Evolutionary conservation across 2,888 invertebrate genomes (phyloP).

Genomic region (Euspilapteryx auroguttella): DNA sequence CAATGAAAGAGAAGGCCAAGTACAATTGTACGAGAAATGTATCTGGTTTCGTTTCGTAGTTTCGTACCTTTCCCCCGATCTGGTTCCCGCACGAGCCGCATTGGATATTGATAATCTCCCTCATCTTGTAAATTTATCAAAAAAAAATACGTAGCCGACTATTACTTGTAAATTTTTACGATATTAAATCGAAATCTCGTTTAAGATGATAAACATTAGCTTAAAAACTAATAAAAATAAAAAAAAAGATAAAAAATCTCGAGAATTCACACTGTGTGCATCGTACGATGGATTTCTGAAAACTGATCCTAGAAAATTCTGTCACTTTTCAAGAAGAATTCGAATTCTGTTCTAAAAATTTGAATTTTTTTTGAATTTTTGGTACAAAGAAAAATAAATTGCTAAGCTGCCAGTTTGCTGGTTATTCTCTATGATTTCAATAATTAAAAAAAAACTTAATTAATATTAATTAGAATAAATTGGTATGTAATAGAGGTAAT

Average conservation of each 20-base stretch:
- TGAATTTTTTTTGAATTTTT: constrained; percentile 22
- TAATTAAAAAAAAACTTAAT: too few relatives aligned
- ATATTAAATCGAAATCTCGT: constrained; percentile 19
- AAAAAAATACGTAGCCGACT: too few relatives aligned
- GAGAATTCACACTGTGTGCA: constrained; percentile 32
- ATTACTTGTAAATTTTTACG: too few relatives aligned
- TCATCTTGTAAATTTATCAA: constrained; percentile 62
- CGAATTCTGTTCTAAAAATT: constrained; percentile 9
- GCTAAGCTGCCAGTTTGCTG: too few relatives aligned
- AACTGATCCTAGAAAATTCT: constrained; percentile 15
- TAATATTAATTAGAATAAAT: too few relatives aligned
- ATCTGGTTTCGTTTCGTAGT: constrained; percentile 1
- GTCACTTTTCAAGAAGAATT: constrained; percentile 1
- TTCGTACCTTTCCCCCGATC: constrained; percentile 59
- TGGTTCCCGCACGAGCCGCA: constrained; percentile 73
- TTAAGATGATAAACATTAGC: constrained; percentile 46
- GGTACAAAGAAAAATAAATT: constrained; percentile 12
- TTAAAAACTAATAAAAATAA: constrained; percentile 36
- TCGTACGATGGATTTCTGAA: constrained; percentile 30
- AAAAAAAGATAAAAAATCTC: constrained; percentile 21
- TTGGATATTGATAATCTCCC: constrained; percentile 78
- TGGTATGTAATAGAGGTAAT: too few relatives aligned
- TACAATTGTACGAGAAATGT: background rate
- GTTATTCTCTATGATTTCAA: too few relatives aligned
- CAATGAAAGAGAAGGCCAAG: too few relatives aligned